Conservation (phyloP, 2,113 vertebrate genomes). For the Nyctereutes procyonoides region DNA sequence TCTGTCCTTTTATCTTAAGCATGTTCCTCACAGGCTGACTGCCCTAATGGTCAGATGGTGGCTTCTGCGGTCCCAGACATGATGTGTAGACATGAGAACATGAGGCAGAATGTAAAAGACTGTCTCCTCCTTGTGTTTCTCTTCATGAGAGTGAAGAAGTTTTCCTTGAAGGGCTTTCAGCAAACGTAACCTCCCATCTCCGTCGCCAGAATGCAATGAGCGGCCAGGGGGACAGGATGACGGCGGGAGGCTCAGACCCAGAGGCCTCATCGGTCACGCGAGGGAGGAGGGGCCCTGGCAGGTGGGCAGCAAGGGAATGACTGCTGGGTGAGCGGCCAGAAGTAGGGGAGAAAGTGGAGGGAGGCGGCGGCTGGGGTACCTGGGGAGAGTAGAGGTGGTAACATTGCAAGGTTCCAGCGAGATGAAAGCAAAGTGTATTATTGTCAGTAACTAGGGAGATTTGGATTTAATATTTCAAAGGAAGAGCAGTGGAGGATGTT, state of each 20-base stretch:
- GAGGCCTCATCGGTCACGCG: neutral
- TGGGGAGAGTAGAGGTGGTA: neutral
- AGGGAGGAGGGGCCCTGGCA: neutral
- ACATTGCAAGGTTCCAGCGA: neutral
- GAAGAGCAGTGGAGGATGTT: neutral
- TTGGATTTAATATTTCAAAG: slow-evolving; percentile 37
- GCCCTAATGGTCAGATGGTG: neutral
- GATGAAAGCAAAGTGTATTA: neutral
- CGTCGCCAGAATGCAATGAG: neutral
- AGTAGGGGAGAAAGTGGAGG: neutral
- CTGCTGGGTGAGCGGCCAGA: neutral
- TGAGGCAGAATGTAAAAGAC: slow-evolving; percentile 25
- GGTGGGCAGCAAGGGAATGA: neutral
- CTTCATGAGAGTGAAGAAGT: neutral
- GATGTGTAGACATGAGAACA: neutral
- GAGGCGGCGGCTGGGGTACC: neutral
- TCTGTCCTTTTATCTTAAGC: slow-evolving; percentile 22
- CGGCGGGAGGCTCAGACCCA: neutral
- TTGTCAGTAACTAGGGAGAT: neutral
- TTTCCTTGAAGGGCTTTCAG: slow-evolving; percentile 24
- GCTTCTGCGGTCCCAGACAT: neutral
- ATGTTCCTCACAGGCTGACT: neutral
- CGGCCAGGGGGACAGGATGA: neutral
- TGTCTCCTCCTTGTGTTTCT: neutral
- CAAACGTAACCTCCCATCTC: neutral